Evolutionary conservation across 2,113 vertebrate species (phyloP), one percentile per base, ranked within the genome.

Genomic region (Phalacrocorax brasilianus): DNA sequence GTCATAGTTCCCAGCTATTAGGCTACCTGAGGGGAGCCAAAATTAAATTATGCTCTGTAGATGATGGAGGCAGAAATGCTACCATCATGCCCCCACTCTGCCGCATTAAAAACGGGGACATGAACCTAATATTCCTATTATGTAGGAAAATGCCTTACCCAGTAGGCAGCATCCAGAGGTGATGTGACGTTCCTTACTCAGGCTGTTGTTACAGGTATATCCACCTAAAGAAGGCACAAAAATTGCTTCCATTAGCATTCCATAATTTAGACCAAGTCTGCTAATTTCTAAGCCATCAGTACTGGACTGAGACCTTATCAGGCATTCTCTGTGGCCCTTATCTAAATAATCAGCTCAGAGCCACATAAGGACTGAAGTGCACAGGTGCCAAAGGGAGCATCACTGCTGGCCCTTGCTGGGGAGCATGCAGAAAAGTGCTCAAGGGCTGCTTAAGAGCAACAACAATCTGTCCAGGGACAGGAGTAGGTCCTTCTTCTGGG

Each of bases 161-260:
- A 72, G 38, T 75, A 76, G 14, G 10, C 40, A 68, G 9, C 23
- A 68, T 44, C n/a, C 72, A 66, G 35, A 59, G 49, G 33, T 56
- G 66, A 72, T 0, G 0, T 14, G 55, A 35, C 30, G 3, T 1
- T 61, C 14, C 35, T 11, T 50, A 2, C 40, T 59, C 35, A 76
- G 49, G 12, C 49, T 40, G 28, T 22, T 40, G 32, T 58, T 62
- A 77, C 8, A 35, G 24, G 8, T 74, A 30, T 5, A 17, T 53
- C 8, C 45, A 53, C 30, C 18, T 74, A 42, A 73, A 77, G 11
- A 59, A 53, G 19, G 17, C 14, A 70, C 1, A 77, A 71, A 79
- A 77, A 17, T 66, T 33, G 2, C 6, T 86, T 77, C n/a, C 53
- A 8, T 59, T 55, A 32, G 11, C n/a, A 55, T 4, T 53, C 8